Percentiles rank a stretch among this genome's conserved stretches.
Evolutionary conservation across 1,140 invertebrate species (phyloP).

Genomic region (Bradynema listronoti): DNA sequence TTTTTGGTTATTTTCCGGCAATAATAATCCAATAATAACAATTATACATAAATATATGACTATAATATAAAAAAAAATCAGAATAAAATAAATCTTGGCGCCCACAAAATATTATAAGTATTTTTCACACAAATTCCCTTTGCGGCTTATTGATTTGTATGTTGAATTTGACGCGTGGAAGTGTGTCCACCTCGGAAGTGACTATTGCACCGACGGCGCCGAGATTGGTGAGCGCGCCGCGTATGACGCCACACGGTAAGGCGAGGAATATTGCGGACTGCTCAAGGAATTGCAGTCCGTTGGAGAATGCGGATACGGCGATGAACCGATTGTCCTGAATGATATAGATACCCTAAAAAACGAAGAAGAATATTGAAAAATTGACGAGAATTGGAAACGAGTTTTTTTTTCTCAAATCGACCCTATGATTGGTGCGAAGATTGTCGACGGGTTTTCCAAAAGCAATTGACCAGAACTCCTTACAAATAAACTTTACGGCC

Average conservation of each 20-base stretch:
- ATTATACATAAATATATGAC: too few relatives aligned
- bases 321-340: constrained; percentile 91
- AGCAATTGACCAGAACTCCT: constrained; percentile 90
- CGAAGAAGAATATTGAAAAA: constrained; percentile 11
- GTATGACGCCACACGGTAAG: constrained; percentile 86
- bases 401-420: constrained; percentile 14
- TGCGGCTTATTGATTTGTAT: constrained; percentile 56
- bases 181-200: constrained; percentile 80
- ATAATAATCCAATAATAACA: too few relatives aligned
- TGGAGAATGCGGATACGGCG: constrained; percentile 78
- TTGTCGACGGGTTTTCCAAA: constrained; percentile 98
- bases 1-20: too few relatives aligned
- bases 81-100: too few relatives aligned
- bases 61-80: too few relatives aligned
- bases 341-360: constrained; percentile 77
- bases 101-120: too few relatives aligned
- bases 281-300: constrained; percentile 81
- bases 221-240: constrained; percentile 86
- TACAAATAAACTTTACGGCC: constrained; percentile 97
- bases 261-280: constrained; percentile 83
- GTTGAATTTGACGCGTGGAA: constrained; percentile 84
- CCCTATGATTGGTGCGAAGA: constrained; percentile 91
- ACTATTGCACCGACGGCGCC: constrained; percentile 87
- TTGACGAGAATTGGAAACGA: too few relatives aligned
- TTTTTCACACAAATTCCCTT: too few relatives aligned